phyloP scores from a whole-genome alignment of 1,140 invertebrate genomes.

The Zophobas morio region DNA sequence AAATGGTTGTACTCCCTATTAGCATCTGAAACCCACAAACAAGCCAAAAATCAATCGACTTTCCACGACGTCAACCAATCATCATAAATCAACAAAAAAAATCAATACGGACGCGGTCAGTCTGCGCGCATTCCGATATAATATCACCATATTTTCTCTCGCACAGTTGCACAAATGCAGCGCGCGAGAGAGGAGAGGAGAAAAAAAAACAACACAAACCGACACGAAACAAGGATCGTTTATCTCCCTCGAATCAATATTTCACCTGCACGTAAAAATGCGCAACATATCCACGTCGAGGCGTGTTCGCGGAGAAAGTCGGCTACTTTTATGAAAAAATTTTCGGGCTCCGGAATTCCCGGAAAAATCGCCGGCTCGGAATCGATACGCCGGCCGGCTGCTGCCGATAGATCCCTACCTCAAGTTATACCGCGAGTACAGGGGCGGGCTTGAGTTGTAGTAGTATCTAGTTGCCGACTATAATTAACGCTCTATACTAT shows the following conservation, averaged over 20 bases:
- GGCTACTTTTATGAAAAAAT: neutral
- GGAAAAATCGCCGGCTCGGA: neutral
- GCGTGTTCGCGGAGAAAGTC: conserved; percentile 47
- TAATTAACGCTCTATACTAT: too few relatives aligned
- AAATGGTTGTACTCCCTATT: conserved; percentile 75
- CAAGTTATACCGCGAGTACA: too few relatives aligned
- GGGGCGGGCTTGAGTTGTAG: too few relatives aligned
- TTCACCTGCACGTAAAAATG: conserved; percentile 44
- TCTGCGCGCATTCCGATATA: too few relatives aligned
- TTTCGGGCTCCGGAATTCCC: too few relatives aligned
- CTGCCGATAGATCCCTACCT: too few relatives aligned
- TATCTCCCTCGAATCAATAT: conserved; percentile 37
- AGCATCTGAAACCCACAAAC: conserved; percentile 52
- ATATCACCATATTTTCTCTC: too few relatives aligned
- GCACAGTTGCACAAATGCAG: conserved; percentile 10
- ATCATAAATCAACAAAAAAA: too few relatives aligned
- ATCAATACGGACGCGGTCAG: too few relatives aligned
- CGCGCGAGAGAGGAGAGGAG: neutral
- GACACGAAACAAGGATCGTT: neutral
- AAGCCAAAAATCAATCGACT: conserved; percentile 33
- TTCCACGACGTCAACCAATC: too few relatives aligned
- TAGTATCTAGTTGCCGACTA: too few relatives aligned
- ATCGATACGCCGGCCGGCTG: too few relatives aligned
- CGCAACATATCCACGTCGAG: conserved; percentile 37
- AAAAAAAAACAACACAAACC: neutral